Percentiles rank a stretch among this genome's conserved stretches.
Evolutionary conservation across 92 coral and sea anemone genomes (phyloP).

Genomic region (Epizoanthus illoricatus): DNA sequence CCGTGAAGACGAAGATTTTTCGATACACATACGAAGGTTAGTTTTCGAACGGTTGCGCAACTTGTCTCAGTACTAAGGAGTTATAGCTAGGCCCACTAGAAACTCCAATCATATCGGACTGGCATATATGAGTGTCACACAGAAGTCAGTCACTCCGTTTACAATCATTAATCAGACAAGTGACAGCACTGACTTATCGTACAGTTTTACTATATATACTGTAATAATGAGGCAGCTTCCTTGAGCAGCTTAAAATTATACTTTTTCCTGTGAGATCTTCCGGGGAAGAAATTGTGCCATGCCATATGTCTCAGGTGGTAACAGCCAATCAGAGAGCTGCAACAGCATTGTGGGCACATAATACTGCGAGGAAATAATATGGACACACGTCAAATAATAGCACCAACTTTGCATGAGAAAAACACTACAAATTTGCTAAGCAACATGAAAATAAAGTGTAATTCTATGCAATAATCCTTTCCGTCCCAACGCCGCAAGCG

Average conservation of each 20-base stretch:
- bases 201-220: conserved; percentile 31
- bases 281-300: conserved; percentile 61
- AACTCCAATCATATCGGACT: background rate
- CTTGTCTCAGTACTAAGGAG: conserved; percentile 2
- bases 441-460: conserved; percentile 31
- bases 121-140: conserved; percentile 14
- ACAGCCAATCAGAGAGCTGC: conserved; percentile 77
- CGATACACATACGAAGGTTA: background rate
- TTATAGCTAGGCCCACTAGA: background rate
- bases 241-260: conserved; percentile 3
- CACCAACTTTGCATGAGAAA: conserved; percentile 66
- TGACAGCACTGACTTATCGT: conserved; percentile 22
- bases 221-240: conserved; percentile 25
- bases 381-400: conserved; percentile 61
- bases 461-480: background rate
- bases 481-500: conserved; percentile 20
- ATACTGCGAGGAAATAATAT: conserved; percentile 64
- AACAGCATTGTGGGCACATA: conserved; percentile 61
- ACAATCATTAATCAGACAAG: conserved; percentile 34
- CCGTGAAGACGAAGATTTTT: conserved; percentile 5
- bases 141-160: conserved; percentile 17
- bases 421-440: conserved; percentile 37
- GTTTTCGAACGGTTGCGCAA: conserved; percentile 5
- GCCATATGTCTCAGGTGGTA: conserved; percentile 96
- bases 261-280: conserved; percentile 87